These are phyloP conservation scores for Xenotilapia caudafasciata DNA, from an alignment of 2,113 vertebrate species.

Conservation along the genomic window DNA sequence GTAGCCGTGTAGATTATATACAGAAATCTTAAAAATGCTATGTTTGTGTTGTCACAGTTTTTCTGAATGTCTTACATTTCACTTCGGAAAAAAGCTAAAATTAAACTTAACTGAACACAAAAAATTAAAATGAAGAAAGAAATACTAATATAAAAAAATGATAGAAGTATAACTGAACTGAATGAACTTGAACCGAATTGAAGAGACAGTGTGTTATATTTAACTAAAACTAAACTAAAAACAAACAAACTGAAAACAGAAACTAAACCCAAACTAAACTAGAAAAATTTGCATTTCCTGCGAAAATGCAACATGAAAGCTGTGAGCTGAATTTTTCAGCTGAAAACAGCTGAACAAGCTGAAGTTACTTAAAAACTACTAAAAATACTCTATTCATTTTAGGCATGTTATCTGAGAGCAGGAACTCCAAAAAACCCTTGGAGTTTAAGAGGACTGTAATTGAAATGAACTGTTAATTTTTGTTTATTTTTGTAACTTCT, in stretches of 20 bases:
- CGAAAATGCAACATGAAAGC: not conserved
- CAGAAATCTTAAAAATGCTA: not conserved
- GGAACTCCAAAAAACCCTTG: not conserved
- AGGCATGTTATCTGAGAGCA: not conserved
- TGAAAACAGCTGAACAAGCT: not conserved
- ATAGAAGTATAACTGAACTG: not conserved
- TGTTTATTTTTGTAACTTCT: not conserved
- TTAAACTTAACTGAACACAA: not conserved
- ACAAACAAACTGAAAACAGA: not conserved
- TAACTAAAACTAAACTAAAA: not conserved
- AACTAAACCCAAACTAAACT: not conserved
- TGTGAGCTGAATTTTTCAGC: not conserved
- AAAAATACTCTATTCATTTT: not conserved
- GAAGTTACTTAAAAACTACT: not conserved
- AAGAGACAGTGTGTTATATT: not conserved
- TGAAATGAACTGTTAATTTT: not conserved
- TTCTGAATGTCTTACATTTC: not conserved
- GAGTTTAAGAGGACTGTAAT: not conserved
- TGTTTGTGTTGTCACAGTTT: not conserved
- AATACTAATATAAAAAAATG: not conserved
- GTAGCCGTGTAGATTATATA: not conserved
- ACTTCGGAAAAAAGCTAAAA: not conserved
- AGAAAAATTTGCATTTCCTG: not conserved
- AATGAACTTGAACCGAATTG: not conserved
- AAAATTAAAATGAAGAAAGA: not conserved